phyloP scores from a whole-genome alignment of 2,888 invertebrate genomes.

The Oxyscelio sp. region DNA sequence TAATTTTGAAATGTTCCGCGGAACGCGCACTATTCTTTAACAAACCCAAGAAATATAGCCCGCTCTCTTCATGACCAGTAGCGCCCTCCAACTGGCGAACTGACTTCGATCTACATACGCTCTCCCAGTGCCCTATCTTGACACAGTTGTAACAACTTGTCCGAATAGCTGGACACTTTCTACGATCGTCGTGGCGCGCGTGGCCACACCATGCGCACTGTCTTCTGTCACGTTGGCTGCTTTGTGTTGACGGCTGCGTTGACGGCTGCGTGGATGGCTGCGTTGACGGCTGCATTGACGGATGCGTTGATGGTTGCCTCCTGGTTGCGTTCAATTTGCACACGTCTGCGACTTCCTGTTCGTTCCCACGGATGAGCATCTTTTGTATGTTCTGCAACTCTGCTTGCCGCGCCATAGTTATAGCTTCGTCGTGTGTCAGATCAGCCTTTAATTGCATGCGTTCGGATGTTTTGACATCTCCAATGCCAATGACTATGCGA shows the following conservation, averaged over 20 bases:
- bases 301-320: too few species aligned
- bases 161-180: constrained; percentile 33
- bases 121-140: constrained; percentile 75
- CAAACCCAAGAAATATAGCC: constrained; percentile 4
- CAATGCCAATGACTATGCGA: constrained; percentile 78
- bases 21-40: not conserved
- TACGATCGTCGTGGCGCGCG: not conserved
- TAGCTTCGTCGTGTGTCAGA: constrained; percentile 70
- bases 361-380: constrained; percentile 15
- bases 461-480: constrained; percentile 73
- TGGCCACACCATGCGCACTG: too few species aligned
- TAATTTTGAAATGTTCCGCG: not conserved
- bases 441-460: constrained; percentile 71
- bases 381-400: constrained; percentile 62
- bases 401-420: constrained; percentile 24
- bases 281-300: too few species aligned
- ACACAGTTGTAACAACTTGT: constrained; percentile 68
- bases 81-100: constrained; percentile 6
- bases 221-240: too few species aligned
- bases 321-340: too few species aligned
- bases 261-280: too few species aligned
- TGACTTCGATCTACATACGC: constrained; percentile 51
- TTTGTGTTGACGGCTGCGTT: too few species aligned
- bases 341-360: not conserved
- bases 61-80: not conserved